A percentile compares a stretch with the other conserved stretches of the same genome.
Evolutionary conservation across 2,113 vertebrate species (phyloP).

Genomic region (Typhlomys cinereus): DNA sequence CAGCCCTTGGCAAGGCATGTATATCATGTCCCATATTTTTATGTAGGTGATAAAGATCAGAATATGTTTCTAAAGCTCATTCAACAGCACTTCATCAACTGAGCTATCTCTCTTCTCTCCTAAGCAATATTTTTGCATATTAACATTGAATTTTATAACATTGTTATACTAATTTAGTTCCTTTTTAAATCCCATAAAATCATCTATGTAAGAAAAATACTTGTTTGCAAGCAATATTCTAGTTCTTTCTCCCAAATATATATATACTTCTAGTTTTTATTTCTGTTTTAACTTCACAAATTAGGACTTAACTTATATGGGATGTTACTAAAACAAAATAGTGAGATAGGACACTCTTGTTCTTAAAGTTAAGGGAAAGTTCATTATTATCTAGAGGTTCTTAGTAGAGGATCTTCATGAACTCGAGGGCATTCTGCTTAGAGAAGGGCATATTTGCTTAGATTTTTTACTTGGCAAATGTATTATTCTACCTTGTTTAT

Average conservation of each 20-base stretch:
- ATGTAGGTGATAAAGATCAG: too few relatives aligned
- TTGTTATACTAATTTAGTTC: background rate
- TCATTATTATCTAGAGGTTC: background rate
- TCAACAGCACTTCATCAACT: too few relatives aligned
- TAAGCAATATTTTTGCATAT: background rate
- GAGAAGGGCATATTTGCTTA: too few relatives aligned
- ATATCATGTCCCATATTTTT: too few relatives aligned
- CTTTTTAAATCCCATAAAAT: background rate
- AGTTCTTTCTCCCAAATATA: background rate
- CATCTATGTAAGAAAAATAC: background rate
- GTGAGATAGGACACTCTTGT: background rate
- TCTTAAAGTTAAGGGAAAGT: background rate
- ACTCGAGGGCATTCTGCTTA: background rate
- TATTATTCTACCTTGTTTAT: too few relatives aligned
- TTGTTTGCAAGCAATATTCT: background rate
- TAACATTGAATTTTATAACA: background rate
- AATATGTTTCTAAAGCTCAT: too few relatives aligned
- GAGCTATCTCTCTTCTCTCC: too few relatives aligned
- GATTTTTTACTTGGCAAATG: too few relatives aligned
- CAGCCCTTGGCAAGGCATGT: too few relatives aligned
- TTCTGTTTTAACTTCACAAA: background rate
- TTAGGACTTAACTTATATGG: background rate
- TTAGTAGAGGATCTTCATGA: background rate
- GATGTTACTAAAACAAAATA: background rate
- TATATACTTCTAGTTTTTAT: background rate